Percentiles rank a stretch among this genome's conserved stretches.
These are phyloP conservation scores for Thalassaphorura encarpata DNA, from an alignment of 1,140 invertebrate species.

Conservation along the genomic window DNA sequence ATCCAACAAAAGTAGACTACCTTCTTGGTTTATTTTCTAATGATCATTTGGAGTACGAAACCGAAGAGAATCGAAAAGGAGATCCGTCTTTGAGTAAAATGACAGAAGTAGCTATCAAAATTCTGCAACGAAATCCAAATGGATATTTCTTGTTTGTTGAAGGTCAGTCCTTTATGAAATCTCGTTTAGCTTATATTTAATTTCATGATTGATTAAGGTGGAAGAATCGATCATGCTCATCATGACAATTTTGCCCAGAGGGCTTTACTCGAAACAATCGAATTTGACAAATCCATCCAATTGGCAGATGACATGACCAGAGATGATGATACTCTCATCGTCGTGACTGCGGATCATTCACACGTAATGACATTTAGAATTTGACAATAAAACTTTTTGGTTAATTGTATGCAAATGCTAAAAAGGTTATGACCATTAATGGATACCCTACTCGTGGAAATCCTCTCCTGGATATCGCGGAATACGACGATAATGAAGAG, in stretches of 20 bases:
- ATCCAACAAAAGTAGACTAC: constrained; percentile 3
- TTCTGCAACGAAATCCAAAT: constrained; percentile 61
- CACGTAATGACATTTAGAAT: too few relatives aligned
- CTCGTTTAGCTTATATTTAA: too few relatives aligned
- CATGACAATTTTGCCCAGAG: constrained; percentile 65
- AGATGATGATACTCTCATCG: constrained; percentile 59
- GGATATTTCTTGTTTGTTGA: constrained; percentile 84
- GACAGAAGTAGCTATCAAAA: constrained; percentile 64
- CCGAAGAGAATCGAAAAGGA: constrained; percentile 33
- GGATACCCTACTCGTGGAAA: constrained; percentile 59
- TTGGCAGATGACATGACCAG: constrained; percentile 55
- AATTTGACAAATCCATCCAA: constrained; percentile 60
- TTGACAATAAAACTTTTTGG: too few relatives aligned
- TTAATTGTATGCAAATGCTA: too few relatives aligned
- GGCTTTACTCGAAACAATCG: constrained; percentile 66
- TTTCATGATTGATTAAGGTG: too few relatives aligned
- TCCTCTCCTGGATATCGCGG: constrained; percentile 47
- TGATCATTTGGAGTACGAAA: constrained; percentile 26
- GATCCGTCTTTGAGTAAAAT: constrained; percentile 71
- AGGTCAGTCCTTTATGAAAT: too few relatives aligned
- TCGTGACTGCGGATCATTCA: constrained; percentile 75
- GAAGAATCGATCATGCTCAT: constrained; percentile 80
- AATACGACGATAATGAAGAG: constrained; percentile 43
- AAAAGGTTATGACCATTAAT: constrained; percentile 51
- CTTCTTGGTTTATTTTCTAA: constrained; percentile 29